Evolutionary conservation across 2,888 invertebrate species (phyloP), one percentile per base, ranked within the genome.

Genomic region (Tuta absoluta): DNA sequence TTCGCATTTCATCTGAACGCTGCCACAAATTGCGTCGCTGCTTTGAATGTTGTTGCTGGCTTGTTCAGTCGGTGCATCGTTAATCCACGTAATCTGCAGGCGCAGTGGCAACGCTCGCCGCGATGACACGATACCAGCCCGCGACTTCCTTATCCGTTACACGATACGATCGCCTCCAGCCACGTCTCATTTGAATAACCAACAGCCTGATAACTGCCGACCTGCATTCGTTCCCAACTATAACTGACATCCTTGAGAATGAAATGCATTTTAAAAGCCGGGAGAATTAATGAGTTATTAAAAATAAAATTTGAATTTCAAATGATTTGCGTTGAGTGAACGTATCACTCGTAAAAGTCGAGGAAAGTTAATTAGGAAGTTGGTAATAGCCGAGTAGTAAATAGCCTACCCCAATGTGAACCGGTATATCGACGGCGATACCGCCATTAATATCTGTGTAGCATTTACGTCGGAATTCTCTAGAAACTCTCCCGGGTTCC

Each of bases 391-490:
- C 12, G 59, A 65, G 48, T 41, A 38, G 51, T 53, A 60, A 62
- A 33, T 33, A 33, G 14, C 63, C 66, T 68, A 73, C 69, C 67
- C 69, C 64, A 69, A 68, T 66, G 68, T 70, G 66, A 72, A 72
- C 73, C 69, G 75, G 75, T 75, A 76, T 79, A 82, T 81, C 78
- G 77, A 78, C 75, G 75, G 76, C 79, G 81, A 83, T 84, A 81
- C 78, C 75, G 78, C 82, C 84, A 88, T 89, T 88, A 89, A 90
- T 87, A 87, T 89, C 85, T 81, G 82, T 84, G 81, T 79, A 85
- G 84, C 89, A 85, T 89, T 90, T 88, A 89, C 85, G 82, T 85
- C 80, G 89, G 88, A 89, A 91, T 90, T 89, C 86, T 85, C 80
- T 83, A 86, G 86, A 89, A 87, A 87, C 83, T 87, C 85, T 84